phyloP scores from a whole-genome alignment of 92 coral and sea anemone species.

The Epizoanthus scotinus region DNA sequence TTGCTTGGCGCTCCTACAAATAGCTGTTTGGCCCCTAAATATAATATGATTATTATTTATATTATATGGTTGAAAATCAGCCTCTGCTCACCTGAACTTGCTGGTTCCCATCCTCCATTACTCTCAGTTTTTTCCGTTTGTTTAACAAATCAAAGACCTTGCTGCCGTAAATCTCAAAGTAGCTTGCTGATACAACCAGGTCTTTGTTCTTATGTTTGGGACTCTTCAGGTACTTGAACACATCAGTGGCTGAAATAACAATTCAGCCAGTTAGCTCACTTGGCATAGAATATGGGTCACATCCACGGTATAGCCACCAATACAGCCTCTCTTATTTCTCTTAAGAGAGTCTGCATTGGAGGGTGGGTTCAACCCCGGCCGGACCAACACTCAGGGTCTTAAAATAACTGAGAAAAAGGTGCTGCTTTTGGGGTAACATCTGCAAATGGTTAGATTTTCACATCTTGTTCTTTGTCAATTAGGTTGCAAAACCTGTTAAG shows the following conservation, averaged over 20 bases:
- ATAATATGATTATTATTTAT: neutral
- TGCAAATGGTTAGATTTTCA: too few relatives aligned
- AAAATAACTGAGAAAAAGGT: too few relatives aligned
- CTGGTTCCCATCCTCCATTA: slow-evolving; percentile 93
- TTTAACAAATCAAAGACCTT: slow-evolving; percentile 97
- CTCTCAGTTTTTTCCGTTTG: slow-evolving; percentile 86
- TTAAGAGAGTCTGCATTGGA: too few relatives aligned
- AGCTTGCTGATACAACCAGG: slow-evolving; percentile 90
- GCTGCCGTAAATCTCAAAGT: slow-evolving; percentile 97
- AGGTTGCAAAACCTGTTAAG: too few relatives aligned
- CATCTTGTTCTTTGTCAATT: too few relatives aligned
- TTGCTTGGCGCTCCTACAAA: too few relatives aligned
- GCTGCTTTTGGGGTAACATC: too few relatives aligned
- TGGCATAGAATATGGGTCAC: too few relatives aligned
- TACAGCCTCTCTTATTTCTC: too few relatives aligned
- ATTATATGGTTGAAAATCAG: neutral
- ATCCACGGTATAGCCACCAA: too few relatives aligned
- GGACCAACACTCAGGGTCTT: too few relatives aligned
- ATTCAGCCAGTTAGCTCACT: neutral
- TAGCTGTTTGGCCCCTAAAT: neutral
- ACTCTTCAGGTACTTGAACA: slow-evolving; percentile 76
- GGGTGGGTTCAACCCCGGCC: too few relatives aligned
- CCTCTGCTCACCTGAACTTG: slow-evolving; percentile 87
- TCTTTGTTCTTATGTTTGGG: slow-evolving; percentile 96
- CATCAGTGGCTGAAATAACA: slow-evolving; percentile 77